phyloP scores from a whole-genome alignment of 2,888 invertebrate species.

The Tenthredo mesomela region DNA sequence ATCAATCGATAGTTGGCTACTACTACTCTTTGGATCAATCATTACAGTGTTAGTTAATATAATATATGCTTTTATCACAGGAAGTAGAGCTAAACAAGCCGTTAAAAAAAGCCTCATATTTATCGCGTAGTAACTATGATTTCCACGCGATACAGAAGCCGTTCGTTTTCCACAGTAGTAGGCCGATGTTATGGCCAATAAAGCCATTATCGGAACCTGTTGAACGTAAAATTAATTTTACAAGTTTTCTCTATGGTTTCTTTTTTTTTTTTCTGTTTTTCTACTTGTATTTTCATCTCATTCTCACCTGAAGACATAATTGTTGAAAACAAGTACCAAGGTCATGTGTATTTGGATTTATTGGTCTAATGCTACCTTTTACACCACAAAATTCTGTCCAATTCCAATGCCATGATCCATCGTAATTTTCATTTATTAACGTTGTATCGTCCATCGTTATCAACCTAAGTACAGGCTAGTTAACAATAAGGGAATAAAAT shows the following conservation, averaged over 20 bases:
- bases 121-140: slow-evolving; percentile 83
- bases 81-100: slow-evolving; percentile 83
- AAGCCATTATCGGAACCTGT: slow-evolving; percentile 86
- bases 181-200: slow-evolving; percentile 89
- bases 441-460: slow-evolving; percentile 57
- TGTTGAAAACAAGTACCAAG: slow-evolving; percentile 93
- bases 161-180: slow-evolving; percentile 88
- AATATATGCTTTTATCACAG: slow-evolving; percentile 85
- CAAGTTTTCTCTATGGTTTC: neutral
- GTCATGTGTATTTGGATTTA: slow-evolving; percentile 86
- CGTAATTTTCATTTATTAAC: slow-evolving; percentile 22
- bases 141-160: slow-evolving; percentile 83
- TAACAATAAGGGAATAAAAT: neutral
- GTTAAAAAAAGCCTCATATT: slow-evolving; percentile 83
- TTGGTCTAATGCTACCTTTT: slow-evolving; percentile 85
- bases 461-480: neutral
- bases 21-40: slow-evolving; percentile 54
- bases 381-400: slow-evolving; percentile 88
- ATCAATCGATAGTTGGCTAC: neutral
- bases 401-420: slow-evolving; percentile 80
- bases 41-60: slow-evolving; percentile 78
- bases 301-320: slow-evolving; percentile 81
- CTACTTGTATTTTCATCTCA: neutral
- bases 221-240: slow-evolving; percentile 30
- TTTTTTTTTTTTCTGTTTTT: no score